A percentile compares a stretch with the other conserved stretches of the same genome.
phyloP scores from a whole-genome alignment of 2,113 vertebrate species.

The Suricata suricatta region DNA sequence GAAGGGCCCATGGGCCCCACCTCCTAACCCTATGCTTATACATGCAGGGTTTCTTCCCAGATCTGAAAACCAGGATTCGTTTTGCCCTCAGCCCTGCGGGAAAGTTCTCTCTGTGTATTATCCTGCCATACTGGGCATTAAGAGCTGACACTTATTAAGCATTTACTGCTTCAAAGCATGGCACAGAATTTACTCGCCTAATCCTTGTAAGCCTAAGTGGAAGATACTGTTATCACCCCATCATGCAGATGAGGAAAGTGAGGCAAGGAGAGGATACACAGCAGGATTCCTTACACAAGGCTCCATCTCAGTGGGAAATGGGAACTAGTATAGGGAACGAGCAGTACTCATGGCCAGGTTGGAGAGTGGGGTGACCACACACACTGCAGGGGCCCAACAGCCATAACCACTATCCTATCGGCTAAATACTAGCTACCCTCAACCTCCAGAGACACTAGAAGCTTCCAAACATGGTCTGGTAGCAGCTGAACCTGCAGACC shows the following conservation, averaged over 20 bases:
- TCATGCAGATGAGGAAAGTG: constrained; percentile 6
- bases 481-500: neutral
- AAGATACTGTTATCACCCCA: neutral
- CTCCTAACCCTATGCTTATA: neutral
- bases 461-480: neutral
- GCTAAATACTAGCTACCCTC: neutral
- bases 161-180: neutral
- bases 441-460: neutral
- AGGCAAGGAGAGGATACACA: neutral
- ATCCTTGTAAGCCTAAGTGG: neutral
- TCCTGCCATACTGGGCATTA: too few relatives aligned
- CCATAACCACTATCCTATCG: neutral
- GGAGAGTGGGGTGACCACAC: neutral
- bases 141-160: neutral
- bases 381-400: neutral
- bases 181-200: neutral
- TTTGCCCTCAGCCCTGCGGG: neutral
- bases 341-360: neutral
- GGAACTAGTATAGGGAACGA: neutral
- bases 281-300: neutral
- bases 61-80: neutral
- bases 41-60: neutral
- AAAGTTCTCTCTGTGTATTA: neutral
- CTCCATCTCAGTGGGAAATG: neutral
- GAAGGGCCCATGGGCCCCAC: neutral